Evolutionary conservation across 1,140 invertebrate species (phyloP).

Genomic region (Drosophila oshimai): DNA sequence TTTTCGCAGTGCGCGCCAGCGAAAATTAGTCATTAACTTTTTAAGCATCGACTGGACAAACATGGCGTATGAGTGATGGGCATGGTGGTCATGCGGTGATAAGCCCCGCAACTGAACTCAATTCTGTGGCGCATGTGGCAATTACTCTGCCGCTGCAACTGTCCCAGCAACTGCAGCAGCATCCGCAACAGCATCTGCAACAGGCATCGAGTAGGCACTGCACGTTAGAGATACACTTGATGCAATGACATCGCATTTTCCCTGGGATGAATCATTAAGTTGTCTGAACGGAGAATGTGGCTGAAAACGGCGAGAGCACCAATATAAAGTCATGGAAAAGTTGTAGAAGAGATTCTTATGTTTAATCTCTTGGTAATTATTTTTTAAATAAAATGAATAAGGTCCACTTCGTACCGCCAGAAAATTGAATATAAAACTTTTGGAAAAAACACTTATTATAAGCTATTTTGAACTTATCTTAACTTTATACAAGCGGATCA

Average conservation of each 20-base stretch:
- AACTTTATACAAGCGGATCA: no score
- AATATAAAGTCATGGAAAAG: background rate
- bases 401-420: no score
- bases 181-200: background rate
- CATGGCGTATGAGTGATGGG: conserved; percentile 79
- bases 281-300: conserved; percentile 27
- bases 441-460: no score
- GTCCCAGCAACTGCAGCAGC: conserved; percentile 6
- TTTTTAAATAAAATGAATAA: no score
- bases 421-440: no score
- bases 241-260: conserved; percentile 22
- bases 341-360: no score
- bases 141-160: conserved; percentile 46
- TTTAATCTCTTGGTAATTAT: no score
- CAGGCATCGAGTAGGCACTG: background rate
- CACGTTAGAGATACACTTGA: conserved; percentile 41
- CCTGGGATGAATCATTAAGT: conserved; percentile 54
- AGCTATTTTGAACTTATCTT: no score
- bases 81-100: conserved; percentile 55
- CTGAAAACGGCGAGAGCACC: background rate
- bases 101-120: conserved; percentile 58
- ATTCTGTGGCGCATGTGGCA: conserved; percentile 72
- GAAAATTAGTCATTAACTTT: conserved; percentile 81
- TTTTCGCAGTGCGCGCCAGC: conserved; percentile 27
- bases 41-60: conserved; percentile 79